Evolutionary conservation across 2,113 vertebrate genomes (phyloP).

Genomic region (Ophthalmotilapia sp.): DNA sequence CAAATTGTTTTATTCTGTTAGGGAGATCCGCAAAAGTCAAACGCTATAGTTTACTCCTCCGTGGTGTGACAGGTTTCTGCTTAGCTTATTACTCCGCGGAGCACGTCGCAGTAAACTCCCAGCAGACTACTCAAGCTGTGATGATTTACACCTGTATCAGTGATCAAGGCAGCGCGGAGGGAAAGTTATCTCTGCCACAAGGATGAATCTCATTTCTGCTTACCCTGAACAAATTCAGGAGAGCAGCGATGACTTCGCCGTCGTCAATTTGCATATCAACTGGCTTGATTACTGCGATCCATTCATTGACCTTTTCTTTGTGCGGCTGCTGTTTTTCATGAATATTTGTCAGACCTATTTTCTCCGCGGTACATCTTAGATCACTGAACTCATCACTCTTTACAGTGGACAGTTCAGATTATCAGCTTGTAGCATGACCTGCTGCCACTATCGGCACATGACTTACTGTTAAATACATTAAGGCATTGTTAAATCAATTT

Average conservation of each 20-base stretch:
- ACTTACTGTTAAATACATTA: neutral
- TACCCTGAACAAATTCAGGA: neutral
- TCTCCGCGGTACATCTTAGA: neutral
- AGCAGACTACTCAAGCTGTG: neutral
- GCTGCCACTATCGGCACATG: neutral
- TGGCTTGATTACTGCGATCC: conserved; percentile 11
- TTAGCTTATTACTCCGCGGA: neutral
- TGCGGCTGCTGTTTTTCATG: neutral
- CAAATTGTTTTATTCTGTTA: neutral
- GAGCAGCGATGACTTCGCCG: neutral
- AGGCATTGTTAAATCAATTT: neutral
- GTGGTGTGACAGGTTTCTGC: neutral
- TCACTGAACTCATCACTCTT: neutral
- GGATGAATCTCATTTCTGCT: neutral
- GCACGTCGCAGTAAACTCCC: neutral
- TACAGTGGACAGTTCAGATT: neutral
- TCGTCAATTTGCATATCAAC: conserved; percentile 29
- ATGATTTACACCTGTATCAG: neutral
- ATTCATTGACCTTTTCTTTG: conserved; percentile 36
- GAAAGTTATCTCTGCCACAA: neutral
- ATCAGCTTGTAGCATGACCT: neutral
- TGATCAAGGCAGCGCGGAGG: neutral
- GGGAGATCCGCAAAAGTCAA: neutral
- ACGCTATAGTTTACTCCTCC: neutral
- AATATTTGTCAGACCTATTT: conserved; percentile 31